A percentile compares a stretch with the other conserved stretches of the same genome.
These are phyloP conservation scores for Hypena proboscidalis DNA, from an alignment of 2,888 invertebrate species.

Conservation along the genomic window DNA sequence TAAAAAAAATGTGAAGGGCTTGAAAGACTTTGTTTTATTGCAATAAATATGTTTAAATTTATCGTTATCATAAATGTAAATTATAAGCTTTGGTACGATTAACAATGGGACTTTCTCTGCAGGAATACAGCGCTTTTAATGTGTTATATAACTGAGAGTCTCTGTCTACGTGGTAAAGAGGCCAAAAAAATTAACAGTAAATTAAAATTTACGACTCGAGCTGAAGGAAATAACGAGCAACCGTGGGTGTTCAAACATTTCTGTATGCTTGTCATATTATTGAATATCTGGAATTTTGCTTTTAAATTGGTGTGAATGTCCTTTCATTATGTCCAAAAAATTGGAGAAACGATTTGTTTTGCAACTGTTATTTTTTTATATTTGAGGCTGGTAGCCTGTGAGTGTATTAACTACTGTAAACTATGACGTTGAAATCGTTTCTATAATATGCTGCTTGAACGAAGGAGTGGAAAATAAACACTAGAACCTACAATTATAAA, in stretches of 20 bases:
- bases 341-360: background rate
- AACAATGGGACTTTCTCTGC: background rate
- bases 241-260: slow-evolving; percentile 46
- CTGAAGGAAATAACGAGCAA: slow-evolving; percentile 57
- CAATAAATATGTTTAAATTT: too few species aligned
- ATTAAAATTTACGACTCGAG: slow-evolving; percentile 43
- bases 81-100: too few species aligned
- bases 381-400: background rate
- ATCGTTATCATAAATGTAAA: too few species aligned
- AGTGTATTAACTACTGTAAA: too few species aligned
- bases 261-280: slow-evolving; percentile 27
- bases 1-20: too few species aligned
- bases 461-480: too few species aligned
- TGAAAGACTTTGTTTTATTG: too few species aligned
- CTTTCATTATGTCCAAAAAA: too few species aligned
- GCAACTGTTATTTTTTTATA: background rate
- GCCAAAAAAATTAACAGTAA: slow-evolving; percentile 23
- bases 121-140: background rate
- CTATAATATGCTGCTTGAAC: too few species aligned
- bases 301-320: slow-evolving; percentile 5
- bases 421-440: too few species aligned
- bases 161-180: slow-evolving; percentile 5
- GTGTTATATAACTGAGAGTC: too few species aligned
- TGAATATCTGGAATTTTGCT: background rate
- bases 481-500: too few species aligned